Evolutionary conservation across 2,888 invertebrate genomes (phyloP), one percentile per base, ranked within the genome.

Genomic region (Drosophila rubida): DNA sequence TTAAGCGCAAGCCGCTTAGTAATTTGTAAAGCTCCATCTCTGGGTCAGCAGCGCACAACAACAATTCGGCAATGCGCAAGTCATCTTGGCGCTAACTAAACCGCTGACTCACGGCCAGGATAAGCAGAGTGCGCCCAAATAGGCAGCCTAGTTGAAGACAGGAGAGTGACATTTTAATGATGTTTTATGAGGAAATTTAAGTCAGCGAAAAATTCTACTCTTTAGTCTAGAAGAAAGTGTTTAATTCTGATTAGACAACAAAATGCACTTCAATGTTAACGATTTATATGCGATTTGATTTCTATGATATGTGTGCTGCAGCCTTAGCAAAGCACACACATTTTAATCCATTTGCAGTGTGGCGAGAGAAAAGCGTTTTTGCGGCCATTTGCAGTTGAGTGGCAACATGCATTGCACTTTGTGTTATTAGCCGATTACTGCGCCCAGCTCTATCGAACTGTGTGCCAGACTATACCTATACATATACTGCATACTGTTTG

Each of bases 1-100:
- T 42, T 44, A 6, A 16, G 42, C 13, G 32, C 42, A 74, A 74
- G 70, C 74, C 61, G 48, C 70, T 74, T 74, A 74, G 48, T 48
- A 69, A 69, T 68, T 65, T 65, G 27, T 44, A 45, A 53, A 50
- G 60, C 16, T 19, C 27, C 49, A 61, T 69, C 75, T 74, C 53
- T 74, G 66, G 74, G 74, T 75, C 74, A 74, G 61, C 70, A 55
- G 74, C 70, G 57, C 74, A 51, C 41, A 25, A 13, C 35, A 35
- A 32, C 14, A 37, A 51, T n/a, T 41, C 8, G 9, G 8, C 19
- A 9, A 41, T 22, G 1, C 41, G 5, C 51, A 41, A 42, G 41
- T 53, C 51, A 53, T 53, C 51, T 25, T 25, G 16, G 8, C 23
- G 9, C 37, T n/a, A 25, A 4, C 14, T 39, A 13, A 19, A 19